A percentile compares a stretch with the other conserved stretches of the same genome.
phyloP scores from a whole-genome alignment of 2,888 invertebrate species.

The Thecocarcelia acutangulata region DNA sequence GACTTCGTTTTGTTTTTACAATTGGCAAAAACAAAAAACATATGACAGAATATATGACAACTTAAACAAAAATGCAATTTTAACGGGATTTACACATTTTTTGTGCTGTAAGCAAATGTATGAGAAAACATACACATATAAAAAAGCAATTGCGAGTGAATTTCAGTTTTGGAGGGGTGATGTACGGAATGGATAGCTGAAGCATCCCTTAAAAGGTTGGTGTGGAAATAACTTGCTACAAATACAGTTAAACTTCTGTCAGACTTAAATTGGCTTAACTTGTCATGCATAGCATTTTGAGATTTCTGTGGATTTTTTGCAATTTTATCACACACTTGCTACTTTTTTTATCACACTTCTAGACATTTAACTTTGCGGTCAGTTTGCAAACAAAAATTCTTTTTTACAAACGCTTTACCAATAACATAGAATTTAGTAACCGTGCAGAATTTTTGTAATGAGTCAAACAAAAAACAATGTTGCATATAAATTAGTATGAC shows the following conservation, averaged over 20 bases:
- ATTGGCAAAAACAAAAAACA: conserved; percentile 44
- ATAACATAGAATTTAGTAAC: conserved; percentile 21
- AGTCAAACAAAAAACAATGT: conserved; percentile 21
- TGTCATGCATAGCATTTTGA: conserved; percentile 75
- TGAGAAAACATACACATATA: conserved; percentile 9
- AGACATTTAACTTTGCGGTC: conserved; percentile 54
- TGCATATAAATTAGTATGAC: conserved; percentile 62
- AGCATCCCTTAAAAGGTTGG: conserved; percentile 38
- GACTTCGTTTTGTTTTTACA: conserved; percentile 41
- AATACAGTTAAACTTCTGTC: conserved; percentile 57
- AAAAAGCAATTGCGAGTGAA: neutral
- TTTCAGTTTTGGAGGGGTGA: neutral
- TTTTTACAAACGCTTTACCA: conserved; percentile 60
- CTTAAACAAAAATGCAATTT: conserved; percentile 68
- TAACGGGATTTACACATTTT: conserved; percentile 68
- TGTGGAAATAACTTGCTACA: conserved; percentile 39
- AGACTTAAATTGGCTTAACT: conserved; percentile 78
- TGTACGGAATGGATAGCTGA: neutral
- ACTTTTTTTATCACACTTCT: conserved; percentile 39
- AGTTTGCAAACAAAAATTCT: conserved; percentile 41
- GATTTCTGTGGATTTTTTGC: conserved; percentile 73
- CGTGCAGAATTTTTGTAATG: conserved; percentile 64
- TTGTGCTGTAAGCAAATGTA: conserved; percentile 20
- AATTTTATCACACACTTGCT: conserved; percentile 49
- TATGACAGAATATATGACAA: conserved; percentile 68